Evolutionary conservation across 2,797 vertebrate genomes (phyloP).

Genomic region (Emys orbicularis): DNA sequence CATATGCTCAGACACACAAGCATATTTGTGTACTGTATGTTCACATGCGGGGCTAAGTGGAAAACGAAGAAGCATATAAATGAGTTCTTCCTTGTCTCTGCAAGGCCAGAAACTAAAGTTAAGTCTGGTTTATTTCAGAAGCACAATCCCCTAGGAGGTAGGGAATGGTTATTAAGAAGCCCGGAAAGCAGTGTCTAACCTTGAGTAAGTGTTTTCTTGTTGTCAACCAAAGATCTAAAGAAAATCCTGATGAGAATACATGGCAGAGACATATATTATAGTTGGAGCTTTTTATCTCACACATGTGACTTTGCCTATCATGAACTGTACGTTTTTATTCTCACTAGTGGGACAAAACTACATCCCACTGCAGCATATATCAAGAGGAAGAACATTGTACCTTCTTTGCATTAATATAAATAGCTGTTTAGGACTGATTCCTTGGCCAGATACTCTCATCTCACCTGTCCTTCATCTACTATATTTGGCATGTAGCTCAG

Average conservation of each 20-base stretch:
- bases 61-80: not conserved
- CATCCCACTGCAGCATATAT: conserved; percentile 87
- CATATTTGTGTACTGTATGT: fast-evolving
- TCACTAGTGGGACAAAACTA: conserved; percentile 85
- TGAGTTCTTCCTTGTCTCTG: not conserved
- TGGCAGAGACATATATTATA: conserved; percentile 83
- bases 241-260: conserved; percentile 83
- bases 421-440: conserved; percentile 88
- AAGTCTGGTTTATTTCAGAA: conserved; percentile 56
- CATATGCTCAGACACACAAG: not conserved
- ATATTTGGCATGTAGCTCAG: conserved; percentile 83
- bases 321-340: conserved; percentile 85
- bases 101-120: not conserved
- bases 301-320: conserved; percentile 86
- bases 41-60: not conserved
- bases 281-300: conserved; percentile 84
- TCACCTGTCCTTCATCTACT: conserved; percentile 85
- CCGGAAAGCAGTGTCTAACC: conserved; percentile 78
- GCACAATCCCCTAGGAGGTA: conserved; percentile 64
- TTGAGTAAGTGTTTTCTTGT: conserved; percentile 86
- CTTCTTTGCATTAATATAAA: conserved; percentile 91
- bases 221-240: conserved; percentile 83
- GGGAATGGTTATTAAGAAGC: conserved; percentile 78
- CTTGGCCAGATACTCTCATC: conserved; percentile 80
- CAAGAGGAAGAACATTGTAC: conserved; percentile 84